These are phyloP conservation scores for Malacoctenus gilli DNA, from an alignment of 2,797 vertebrate species.

Conservation along the genomic window DNA sequence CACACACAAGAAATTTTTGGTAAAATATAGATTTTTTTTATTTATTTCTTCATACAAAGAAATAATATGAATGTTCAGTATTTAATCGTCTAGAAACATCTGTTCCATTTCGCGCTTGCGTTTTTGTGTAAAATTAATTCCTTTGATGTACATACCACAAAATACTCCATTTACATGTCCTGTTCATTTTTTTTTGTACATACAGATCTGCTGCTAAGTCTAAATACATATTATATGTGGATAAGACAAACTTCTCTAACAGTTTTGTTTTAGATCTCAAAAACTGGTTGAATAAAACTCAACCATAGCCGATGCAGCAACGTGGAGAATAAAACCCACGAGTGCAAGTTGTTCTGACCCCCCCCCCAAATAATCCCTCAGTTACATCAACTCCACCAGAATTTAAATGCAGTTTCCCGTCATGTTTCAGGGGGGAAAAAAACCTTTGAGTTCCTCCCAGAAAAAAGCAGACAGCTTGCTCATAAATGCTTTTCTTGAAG, in stretches of 20 bases:
- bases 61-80: slow-evolving; percentile 96
- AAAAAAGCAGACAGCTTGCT: slow-evolving; percentile 40
- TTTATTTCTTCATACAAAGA: slow-evolving; percentile 97
- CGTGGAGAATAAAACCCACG: slow-evolving; percentile 77
- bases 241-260: slow-evolving; percentile 81
- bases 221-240: slow-evolving; percentile 86
- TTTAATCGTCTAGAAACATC: slow-evolving; percentile 96
- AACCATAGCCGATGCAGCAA: slow-evolving; percentile 86
- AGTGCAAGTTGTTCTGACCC: slow-evolving; percentile 39
- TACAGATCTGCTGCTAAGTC: slow-evolving; percentile 86
- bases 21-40: slow-evolving; percentile 93
- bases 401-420: slow-evolving; percentile 51
- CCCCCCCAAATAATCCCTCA: slow-evolving; percentile 46
- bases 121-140: slow-evolving; percentile 96
- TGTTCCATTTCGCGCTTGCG: slow-evolving; percentile 82
- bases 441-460: slow-evolving; percentile 37
- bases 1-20: slow-evolving; percentile 70
- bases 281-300: slow-evolving; percentile 92
- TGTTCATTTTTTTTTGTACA: slow-evolving; percentile 80
- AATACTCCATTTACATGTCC: slow-evolving; percentile 89
- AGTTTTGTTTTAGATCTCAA: slow-evolving; percentile 75
- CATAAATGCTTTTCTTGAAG: slow-evolving; percentile 64
- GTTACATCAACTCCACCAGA: slow-evolving; percentile 42
- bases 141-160: slow-evolving; percentile 95
- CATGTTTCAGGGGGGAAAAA: slow-evolving; percentile 39